Evolutionary conservation across 2,113 vertebrate species (phyloP).

Genomic region (Nyctereutes procyonoides): DNA sequence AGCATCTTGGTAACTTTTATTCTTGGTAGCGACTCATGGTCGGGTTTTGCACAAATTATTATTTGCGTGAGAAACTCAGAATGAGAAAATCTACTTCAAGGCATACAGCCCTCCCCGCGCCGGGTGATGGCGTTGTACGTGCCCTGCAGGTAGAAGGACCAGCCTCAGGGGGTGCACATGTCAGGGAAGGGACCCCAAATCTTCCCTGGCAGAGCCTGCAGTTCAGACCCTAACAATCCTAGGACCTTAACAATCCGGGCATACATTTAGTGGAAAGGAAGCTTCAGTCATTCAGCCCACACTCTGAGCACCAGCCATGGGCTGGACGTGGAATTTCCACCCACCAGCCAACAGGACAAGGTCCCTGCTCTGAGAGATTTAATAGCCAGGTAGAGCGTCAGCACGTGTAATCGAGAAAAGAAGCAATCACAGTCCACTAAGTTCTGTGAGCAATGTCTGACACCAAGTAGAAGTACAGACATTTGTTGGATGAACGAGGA

Average conservation of each 20-base stretch:
- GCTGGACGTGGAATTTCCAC: neutral
- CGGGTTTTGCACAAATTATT: neutral
- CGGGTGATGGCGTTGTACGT: slow-evolving; percentile 98
- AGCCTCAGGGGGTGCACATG: accelerated
- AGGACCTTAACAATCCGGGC: too few relatives aligned
- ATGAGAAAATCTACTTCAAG: neutral
- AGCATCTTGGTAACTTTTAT: neutral
- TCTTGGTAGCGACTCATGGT: too few relatives aligned
- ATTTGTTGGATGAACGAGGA: neutral
- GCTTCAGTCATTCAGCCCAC: neutral
- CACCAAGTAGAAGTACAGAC: neutral
- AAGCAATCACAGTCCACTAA: neutral
- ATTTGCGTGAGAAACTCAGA: neutral
- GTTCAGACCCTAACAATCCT: neutral
- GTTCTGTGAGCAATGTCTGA: neutral
- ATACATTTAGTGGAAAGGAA: neutral
- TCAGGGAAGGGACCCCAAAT: neutral
- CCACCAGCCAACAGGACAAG: neutral
- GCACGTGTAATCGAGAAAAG: too few relatives aligned
- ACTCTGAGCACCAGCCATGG: accelerated
- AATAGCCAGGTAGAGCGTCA: neutral
- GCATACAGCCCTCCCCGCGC: slow-evolving; percentile 86
- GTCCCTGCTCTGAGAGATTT: neutral
- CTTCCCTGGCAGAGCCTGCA: neutral
- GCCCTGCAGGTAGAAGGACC: slow-evolving; percentile 86